phyloP scores from a whole-genome alignment of 2,113 vertebrate species.

The Tricholaema leucomelas region DNA sequence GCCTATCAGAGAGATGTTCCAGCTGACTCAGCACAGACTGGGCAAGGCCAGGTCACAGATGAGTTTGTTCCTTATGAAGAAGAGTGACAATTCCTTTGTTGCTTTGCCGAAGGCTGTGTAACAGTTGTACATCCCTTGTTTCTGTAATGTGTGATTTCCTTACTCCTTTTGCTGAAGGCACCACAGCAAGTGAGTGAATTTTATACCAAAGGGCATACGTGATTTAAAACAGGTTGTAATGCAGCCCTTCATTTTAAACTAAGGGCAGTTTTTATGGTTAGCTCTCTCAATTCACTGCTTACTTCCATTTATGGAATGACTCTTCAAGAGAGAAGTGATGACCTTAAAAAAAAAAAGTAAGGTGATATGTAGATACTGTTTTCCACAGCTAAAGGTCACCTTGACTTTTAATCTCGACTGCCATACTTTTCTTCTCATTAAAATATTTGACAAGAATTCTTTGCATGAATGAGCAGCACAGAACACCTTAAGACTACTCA shows the following conservation, averaged over 20 bases:
- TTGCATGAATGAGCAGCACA: slow-evolving; percentile 71
- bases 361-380: slow-evolving; percentile 54
- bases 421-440: slow-evolving; percentile 78
- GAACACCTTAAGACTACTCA: slow-evolving; percentile 56
- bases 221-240: background rate
- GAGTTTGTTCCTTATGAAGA: background rate
- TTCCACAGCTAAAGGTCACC: slow-evolving; percentile 74
- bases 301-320: background rate
- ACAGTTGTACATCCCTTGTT: background rate
- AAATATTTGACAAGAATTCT: slow-evolving; percentile 81
- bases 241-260: background rate
- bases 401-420: slow-evolving; percentile 74
- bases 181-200: background rate
- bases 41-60: background rate
- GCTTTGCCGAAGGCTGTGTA: background rate
- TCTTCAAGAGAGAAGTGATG: slow-evolving; percentile 38
- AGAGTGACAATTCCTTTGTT: background rate
- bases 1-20: background rate
- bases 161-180: background rate
- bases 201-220: background rate
- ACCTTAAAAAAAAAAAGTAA: slow-evolving; percentile 57
- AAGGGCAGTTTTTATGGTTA: background rate
- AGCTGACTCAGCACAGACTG: background rate
- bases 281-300: background rate
- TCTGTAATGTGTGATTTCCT: background rate